phyloP scores from a whole-genome alignment of 53 echinoderm and acorn worm species.

The Temnopleurus reevesii region DNA sequence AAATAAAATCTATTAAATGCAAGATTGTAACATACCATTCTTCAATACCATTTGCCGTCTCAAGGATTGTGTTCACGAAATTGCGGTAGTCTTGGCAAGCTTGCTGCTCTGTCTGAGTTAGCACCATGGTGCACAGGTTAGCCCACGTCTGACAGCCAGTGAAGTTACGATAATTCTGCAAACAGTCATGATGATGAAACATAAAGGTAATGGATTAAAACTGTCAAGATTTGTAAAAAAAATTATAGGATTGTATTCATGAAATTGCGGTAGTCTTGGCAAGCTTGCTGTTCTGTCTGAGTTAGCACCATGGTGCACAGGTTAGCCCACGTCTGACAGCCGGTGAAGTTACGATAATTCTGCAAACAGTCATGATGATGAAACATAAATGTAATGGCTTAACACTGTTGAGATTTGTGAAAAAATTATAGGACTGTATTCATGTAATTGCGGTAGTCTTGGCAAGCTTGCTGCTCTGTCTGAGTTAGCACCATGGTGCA shows the following conservation, averaged over 20 bases:
- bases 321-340: conserved; percentile 88
- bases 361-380: conserved; percentile 41
- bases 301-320: conserved; percentile 81
- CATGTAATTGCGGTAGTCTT: conserved; percentile 9
- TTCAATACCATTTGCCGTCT: conserved; percentile 25
- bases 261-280: conserved; percentile 25
- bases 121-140: conserved; percentile 83
- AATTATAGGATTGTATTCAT: too few relatives aligned
- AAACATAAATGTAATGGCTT: too few relatives aligned
- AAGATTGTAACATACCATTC: conserved; percentile 45
- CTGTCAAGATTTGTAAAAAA: too few relatives aligned
- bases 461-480: conserved; percentile 51
- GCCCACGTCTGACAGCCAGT: conserved; percentile 86
- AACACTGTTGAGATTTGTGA: too few relatives aligned
- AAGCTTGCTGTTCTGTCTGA: conserved; percentile 55
- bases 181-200: too few relatives aligned
- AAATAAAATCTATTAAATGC: too few relatives aligned
- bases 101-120: conserved; percentile 62
- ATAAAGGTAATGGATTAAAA: too few relatives aligned
- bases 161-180: conserved; percentile 69
- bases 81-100: conserved; percentile 41
- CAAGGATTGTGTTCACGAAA: neutral
- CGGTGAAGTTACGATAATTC: conserved; percentile 72
- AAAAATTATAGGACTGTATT: too few relatives aligned
- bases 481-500: conserved; percentile 80